These are phyloP conservation scores for Lasiurus cinereus DNA, from an alignment of 2,113 vertebrate species.

Conservation along the genomic window DNA sequence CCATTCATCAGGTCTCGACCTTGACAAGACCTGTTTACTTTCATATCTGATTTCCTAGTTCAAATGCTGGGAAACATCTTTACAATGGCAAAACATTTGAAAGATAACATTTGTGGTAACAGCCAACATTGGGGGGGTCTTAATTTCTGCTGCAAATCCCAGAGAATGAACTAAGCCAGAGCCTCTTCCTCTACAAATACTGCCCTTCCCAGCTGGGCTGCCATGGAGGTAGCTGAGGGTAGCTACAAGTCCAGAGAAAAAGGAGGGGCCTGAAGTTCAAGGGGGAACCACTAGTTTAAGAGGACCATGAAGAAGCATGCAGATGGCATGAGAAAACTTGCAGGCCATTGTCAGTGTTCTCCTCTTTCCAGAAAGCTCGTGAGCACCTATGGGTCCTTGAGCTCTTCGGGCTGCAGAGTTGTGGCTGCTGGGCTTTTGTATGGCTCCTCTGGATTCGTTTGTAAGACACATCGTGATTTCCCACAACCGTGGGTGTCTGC, in stretches of 20 bases:
- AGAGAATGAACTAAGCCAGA: background rate
- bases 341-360: background rate
- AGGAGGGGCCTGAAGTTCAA: fast-evolving
- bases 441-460: fast-evolving
- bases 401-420: background rate
- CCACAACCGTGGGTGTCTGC: background rate
- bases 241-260: background rate
- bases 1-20: background rate
- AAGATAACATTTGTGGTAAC: background rate
- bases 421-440: background rate
- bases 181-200: background rate
- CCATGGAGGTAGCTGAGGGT: background rate
- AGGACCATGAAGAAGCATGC: background rate
- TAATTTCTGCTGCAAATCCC: background rate
- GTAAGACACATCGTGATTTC: background rate
- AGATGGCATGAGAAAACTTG: fast-evolving
- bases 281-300: background rate
- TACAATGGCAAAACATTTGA: background rate
- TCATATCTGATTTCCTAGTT: background rate
- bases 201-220: background rate
- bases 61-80: background rate
- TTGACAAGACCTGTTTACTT: background rate
- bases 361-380: background rate
- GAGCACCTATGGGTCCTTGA: background rate
- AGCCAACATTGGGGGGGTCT: background rate